A percentile compares a stretch with the other conserved stretches of the same genome.
These are phyloP conservation scores for Cuniculus paca DNA, from an alignment of 2,797 vertebrate genomes.

Conservation along the genomic window DNA sequence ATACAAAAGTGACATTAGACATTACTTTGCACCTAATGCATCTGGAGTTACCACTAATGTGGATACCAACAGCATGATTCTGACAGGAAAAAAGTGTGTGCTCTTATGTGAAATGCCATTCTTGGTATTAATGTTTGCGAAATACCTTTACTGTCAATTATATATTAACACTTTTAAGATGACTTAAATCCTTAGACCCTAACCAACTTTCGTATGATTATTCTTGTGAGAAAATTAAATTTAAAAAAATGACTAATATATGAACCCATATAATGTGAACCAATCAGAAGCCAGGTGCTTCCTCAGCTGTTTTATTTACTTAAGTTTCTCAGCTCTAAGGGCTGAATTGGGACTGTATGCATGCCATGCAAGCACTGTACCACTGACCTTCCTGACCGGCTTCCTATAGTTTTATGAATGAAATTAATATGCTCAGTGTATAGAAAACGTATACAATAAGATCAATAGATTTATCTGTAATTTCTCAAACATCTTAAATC, in stretches of 20 bases:
- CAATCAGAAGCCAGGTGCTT: neutral
- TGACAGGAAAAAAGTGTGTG: neutral
- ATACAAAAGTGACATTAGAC: neutral
- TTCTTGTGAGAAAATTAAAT: slow-evolving; percentile 38
- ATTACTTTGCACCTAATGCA: neutral
- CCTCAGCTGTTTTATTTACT: neutral
- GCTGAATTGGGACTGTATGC: too few species aligned
- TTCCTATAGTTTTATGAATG: slow-evolving; percentile 37
- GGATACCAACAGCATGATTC: neutral
- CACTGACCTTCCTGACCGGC: neutral
- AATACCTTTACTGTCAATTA: neutral
- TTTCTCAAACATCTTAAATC: slow-evolving; percentile 63
- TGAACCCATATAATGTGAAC: neutral
- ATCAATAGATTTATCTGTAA: slow-evolving; percentile 52
- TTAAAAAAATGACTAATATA: neutral
- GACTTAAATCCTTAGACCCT: neutral
- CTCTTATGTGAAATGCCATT: neutral
- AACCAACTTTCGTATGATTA: slow-evolving; percentile 3
- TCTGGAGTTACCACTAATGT: neutral
- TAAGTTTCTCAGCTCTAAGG: neutral
- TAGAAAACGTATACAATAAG: slow-evolving; percentile 56
- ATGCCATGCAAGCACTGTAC: neutral
- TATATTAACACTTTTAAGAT: neutral
- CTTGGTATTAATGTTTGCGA: neutral
- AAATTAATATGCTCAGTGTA: slow-evolving; percentile 27